These are phyloP conservation scores for Apis florea DNA, from an alignment of 1,140 invertebrate genomes.

Conservation along the genomic window DNA sequence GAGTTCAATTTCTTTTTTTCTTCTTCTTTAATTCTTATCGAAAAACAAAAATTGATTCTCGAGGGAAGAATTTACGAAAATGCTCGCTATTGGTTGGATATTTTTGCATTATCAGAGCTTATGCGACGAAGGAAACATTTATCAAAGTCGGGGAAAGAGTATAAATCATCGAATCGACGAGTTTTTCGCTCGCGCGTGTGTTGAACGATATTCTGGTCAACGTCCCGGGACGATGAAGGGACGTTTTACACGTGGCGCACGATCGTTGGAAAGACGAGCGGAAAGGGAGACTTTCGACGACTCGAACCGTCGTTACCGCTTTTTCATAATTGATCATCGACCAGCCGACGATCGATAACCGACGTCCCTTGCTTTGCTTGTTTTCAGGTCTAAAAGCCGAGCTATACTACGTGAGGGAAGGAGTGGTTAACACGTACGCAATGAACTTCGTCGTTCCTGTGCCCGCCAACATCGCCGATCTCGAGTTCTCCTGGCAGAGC, in stretches of 20 bases:
- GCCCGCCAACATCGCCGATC: slow-evolving; percentile 88
- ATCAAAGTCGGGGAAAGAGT: no score
- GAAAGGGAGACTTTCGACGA: slow-evolving; percentile 43
- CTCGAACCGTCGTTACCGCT: slow-evolving; percentile 20
- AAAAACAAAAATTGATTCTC: no score
- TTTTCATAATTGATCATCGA: slow-evolving; percentile 61
- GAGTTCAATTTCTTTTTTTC: no score
- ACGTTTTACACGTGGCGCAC: slow-evolving; percentile 33
- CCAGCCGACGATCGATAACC: slow-evolving; percentile 47
- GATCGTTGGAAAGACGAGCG: slow-evolving; percentile 44
- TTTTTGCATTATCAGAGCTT: no score
- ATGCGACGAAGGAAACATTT: no score
- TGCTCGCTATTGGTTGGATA: no score
- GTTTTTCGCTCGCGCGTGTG: neutral
- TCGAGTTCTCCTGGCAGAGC: slow-evolving; percentile 94
- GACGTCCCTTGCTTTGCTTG: neutral
- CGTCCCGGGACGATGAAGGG: slow-evolving; percentile 16
- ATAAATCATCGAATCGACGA: no score
- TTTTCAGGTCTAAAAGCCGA: slow-evolving; percentile 89
- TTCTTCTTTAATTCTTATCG: no score
- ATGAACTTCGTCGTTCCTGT: slow-evolving; percentile 93
- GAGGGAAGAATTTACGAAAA: no score
- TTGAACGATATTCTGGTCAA: slow-evolving; percentile 43
- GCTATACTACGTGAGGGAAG: slow-evolving; percentile 92
- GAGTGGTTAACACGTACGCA: slow-evolving; percentile 93